Percentiles rank a stretch among this genome's conserved stretches.
These are phyloP conservation scores for Orthonyx spaldingii DNA, from an alignment of 2,113 vertebrate genomes.

Conservation along the genomic window DNA sequence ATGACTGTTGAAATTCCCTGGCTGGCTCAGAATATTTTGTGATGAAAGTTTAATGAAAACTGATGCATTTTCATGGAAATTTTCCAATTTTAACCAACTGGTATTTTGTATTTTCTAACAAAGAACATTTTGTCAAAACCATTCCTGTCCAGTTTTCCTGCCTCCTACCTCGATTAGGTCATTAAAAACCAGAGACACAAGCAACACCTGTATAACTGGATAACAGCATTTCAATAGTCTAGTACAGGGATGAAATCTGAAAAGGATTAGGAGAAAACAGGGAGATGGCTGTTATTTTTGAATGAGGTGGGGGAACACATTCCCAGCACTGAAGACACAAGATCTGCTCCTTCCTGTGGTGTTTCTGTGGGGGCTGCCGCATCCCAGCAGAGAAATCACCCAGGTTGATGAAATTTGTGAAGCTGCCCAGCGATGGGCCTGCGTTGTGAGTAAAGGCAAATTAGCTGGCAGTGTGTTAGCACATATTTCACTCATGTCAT, in stretches of 20 bases:
- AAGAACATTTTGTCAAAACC: not conserved
- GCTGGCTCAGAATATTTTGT: not conserved
- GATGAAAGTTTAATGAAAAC: not conserved
- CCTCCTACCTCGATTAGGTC: not conserved
- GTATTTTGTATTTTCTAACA: constrained; percentile 1
- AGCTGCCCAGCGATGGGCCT: constrained; percentile 46
- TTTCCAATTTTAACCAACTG: not conserved
- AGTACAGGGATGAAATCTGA: not conserved
- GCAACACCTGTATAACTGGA: not conserved
- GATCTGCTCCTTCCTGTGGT: not conserved
- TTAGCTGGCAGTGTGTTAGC: constrained; percentile 69
- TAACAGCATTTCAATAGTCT: not conserved
- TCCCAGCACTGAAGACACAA: not conserved
- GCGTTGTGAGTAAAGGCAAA: constrained; percentile 70
- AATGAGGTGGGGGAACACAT: not conserved
- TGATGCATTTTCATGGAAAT: not conserved
- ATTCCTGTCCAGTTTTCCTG: not conserved
- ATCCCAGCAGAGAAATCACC: constrained; percentile 8
- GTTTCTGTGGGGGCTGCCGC: not conserved
- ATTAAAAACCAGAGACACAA: constrained; percentile 10
- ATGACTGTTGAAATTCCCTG: not conserved
- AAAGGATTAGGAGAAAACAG: not conserved
- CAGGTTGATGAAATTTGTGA: constrained; percentile 55
- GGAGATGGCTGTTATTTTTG: not conserved
- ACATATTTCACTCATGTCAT: constrained; percentile 71